Evolutionary conservation across 2,888 invertebrate genomes (phyloP).

Genomic region (Parelbella ahira): DNA sequence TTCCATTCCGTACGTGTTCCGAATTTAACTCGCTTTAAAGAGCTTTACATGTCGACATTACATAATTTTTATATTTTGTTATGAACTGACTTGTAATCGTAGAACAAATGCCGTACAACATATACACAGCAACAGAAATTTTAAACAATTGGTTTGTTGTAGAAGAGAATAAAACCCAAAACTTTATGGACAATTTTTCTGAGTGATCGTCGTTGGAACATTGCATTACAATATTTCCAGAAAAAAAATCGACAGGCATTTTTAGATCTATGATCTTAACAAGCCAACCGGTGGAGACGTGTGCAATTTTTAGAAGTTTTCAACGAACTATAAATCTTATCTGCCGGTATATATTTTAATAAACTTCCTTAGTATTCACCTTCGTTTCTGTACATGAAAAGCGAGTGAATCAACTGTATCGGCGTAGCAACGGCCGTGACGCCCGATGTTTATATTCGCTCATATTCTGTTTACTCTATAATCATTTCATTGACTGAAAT

Average conservation of each 20-base stretch:
- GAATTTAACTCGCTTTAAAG: constrained; percentile 9
- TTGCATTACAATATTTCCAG: no score
- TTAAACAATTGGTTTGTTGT: no score
- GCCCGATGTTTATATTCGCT: constrained; percentile 59
- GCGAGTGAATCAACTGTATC: constrained; percentile 56
- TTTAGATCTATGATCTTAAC: no score
- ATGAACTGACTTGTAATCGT: no score
- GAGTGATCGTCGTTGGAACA: no score
- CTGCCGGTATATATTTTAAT: constrained; percentile 58
- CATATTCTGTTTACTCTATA: constrained; percentile 67
- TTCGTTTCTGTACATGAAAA: constrained; percentile 52
- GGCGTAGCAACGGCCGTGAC: constrained; percentile 65
- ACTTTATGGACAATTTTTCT: no score
- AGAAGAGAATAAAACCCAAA: no score
- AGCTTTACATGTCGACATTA: constrained; percentile 2
- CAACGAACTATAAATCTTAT: constrained; percentile 69
- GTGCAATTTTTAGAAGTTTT: constrained; percentile 67
- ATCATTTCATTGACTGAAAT: constrained; percentile 71
- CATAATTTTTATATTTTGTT: no score
- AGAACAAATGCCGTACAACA: no score
- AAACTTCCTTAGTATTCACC: constrained; percentile 70
- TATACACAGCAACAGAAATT: no score
- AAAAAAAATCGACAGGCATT: no score
- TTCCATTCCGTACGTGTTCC: constrained; percentile 24
- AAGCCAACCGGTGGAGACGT: constrained; percentile 48